Evolutionary conservation across 2,888 invertebrate species (phyloP), one percentile per base, ranked within the genome.

Genomic region (Amphipyra tragopoginis): DNA sequence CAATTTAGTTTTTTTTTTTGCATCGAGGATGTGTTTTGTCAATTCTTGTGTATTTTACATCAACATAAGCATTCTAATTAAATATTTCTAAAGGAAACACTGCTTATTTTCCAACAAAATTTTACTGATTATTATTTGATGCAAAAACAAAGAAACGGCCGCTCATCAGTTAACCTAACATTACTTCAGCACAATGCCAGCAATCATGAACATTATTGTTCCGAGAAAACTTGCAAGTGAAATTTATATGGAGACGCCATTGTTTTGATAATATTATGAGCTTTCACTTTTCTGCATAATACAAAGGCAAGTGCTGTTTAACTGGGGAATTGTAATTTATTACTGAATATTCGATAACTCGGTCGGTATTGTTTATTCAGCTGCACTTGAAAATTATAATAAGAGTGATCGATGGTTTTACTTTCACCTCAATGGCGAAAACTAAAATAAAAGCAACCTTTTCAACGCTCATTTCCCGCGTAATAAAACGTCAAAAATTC

Each of bases 231-330:
- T 68, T 74, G 64, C 69, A 67, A 79, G 79, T 75, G 82, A 76
- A 79, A 83, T 80, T 77, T 79, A 74, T 79, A 81, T 59, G 55
- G 62, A 72, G 71, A 66, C 70, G 53, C 81, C 72, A 86, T 86
- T 86, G 86, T 86, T 81, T 84, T 80, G 81, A 80, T 81, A 76
- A 73, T 72, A 80, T 72, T 71, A 73, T 72, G 64, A 55, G 59
- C 84, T 85, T 85, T 85, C 85, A 79, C 83, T 84, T 79, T 81
- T 57, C 69, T 65, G 68, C 71, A 73, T 69, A 70, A 67, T 65
- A 70, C 66, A 69, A 72, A 69, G 58, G 72, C 66, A 70, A 58
- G 59, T 53, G 50, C 50, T 72, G 60, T 55, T 68, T 47, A 64
- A 42, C 78, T 72, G 63, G 74, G 68, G 58, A 80, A 73, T 65